Evolutionary conservation across 2,797 vertebrate genomes (phyloP), one percentile per base, ranked within the genome.

Genomic region (Sebastes goodei): DNA sequence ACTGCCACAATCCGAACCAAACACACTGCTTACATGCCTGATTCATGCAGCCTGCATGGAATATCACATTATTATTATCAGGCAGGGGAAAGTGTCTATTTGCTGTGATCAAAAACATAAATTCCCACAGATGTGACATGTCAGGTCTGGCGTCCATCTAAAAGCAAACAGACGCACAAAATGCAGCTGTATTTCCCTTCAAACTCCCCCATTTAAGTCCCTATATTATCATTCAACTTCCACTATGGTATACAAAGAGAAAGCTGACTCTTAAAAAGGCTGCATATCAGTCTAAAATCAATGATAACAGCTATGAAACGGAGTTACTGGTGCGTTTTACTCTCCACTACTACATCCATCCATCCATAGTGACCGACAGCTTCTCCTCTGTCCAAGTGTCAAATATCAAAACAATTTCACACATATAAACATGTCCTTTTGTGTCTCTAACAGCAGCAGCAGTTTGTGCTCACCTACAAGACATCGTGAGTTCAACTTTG

Each of bases 401-500:
- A 56, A 10, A 49, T 32, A 49, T 20, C 15, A 10, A n/a, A 4
- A 42, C 38, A 42, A 17, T 33, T 30, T 14, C 4, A 32, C 15
- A 21, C 60, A 33, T 0, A 60, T 1, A 5, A 21, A 6, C 15
- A 7, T 7, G 15, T 3, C 4, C 4, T 56, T 5, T 5, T 32
- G 38, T 21, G 0, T 23, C 4, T 30, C 1, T 29, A 4, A 8
- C 33, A 49, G 9, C 17, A 35, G 60, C 73, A 35, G 61, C 14
- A 27, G 1, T 17, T 52, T 7, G 4, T 57, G 89, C 97, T 97
- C 95, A 98, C 97, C 98, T 96, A 94, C 98, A 99, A 46, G 97
- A 98, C 52, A 99, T 97, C 10, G 97, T 97, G 80, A 99, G 94
- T 92, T 99, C 98, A 96, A 99, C 98, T 94, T 97, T 97, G 52